Evolutionary conservation across 2,113 vertebrate species (phyloP), one percentile per base, ranked within the genome.

Genomic region (Myiagra hebetior): DNA sequence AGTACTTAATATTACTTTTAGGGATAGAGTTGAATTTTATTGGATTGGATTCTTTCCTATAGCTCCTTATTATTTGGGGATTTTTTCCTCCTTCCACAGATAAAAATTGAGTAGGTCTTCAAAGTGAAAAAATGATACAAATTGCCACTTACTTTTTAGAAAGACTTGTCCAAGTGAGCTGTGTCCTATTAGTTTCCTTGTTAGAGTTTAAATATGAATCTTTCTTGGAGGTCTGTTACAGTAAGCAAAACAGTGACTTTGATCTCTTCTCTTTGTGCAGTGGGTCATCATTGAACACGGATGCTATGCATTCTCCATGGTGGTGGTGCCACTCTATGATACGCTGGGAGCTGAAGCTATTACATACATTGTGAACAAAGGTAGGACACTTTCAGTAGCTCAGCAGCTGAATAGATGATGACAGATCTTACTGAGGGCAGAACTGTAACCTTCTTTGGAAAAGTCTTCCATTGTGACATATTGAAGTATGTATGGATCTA

Each of bases 251-350:
- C 3, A 53, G 31, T 52, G 30, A 88, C 56, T 74, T 53, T 5
- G 1, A 14, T 92, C 11, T 95, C 53, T 70, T 65, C 60, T 14
- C 92, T 85, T 39, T 95, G 52, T 96, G 55, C 95, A 99, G 99
- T 99, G 99, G 99, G 98, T 99, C 65, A 99, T 99, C 87, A 97
- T 99, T 64, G 99, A 99, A 92, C 98, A 99, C 91, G 99, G 97
- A 31, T 99, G 99, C 92, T 99, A 99, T 85, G 95, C 99, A 0
- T 99, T 98, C 95, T 99, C 99, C 20, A 97, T 99, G 98, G 99
- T 99, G 96, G 86, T 97, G 3, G 98, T 99, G n/a, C 99, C 99
- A 0, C 98, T 99, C 52, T 99, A 99, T 6, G 99, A 99, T 85
- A 99, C 99, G 1, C 98, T 99, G 35, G 99, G 99, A 91, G 46